Conservation (phyloP, 1,140 invertebrate species). For the Formica selysi region DNA sequence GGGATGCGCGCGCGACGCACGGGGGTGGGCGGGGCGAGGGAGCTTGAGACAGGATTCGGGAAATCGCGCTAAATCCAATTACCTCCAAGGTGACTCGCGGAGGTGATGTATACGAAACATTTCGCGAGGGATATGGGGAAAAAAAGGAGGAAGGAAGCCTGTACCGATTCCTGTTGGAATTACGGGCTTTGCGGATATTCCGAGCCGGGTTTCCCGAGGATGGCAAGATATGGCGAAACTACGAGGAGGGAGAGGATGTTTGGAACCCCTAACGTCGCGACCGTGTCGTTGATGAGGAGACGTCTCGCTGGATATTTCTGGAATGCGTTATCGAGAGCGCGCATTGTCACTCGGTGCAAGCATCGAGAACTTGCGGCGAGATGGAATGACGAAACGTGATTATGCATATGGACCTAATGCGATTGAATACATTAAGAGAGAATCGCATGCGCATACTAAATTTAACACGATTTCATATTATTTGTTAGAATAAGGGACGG, state of each 20-base stretch:
- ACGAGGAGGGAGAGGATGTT: slow-evolving; percentile 6
- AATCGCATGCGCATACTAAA: background rate
- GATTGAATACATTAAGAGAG: background rate
- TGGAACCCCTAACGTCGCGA: slow-evolving; percentile 24
- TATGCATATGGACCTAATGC: slow-evolving; percentile 16
- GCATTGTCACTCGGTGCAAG: slow-evolving; percentile 21
- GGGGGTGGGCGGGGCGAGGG: background rate
- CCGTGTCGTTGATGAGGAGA: slow-evolving; percentile 15
- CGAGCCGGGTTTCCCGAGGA: background rate
- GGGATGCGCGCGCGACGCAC: background rate
- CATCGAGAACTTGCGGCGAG: slow-evolving; percentile 37
- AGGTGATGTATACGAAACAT: slow-evolving; percentile 46
- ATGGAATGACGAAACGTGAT: slow-evolving; percentile 40
- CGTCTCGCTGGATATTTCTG: slow-evolving; percentile 32
- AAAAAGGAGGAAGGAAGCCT: background rate
- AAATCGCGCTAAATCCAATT: slow-evolving; percentile 68
- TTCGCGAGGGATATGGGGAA: background rate
- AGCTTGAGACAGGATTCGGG: slow-evolving; percentile 21
- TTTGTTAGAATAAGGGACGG: background rate
- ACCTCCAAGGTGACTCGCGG: slow-evolving; percentile 41
- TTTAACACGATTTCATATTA: background rate
- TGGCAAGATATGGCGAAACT: slow-evolving; percentile 11
- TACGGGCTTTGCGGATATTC: slow-evolving; percentile 48
- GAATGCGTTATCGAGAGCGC: slow-evolving; percentile 25
- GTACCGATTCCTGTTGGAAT: slow-evolving; percentile 53